Evolutionary conservation across 2,888 invertebrate genomes (phyloP).

Genomic region (Tromatobia lineatoria): DNA sequence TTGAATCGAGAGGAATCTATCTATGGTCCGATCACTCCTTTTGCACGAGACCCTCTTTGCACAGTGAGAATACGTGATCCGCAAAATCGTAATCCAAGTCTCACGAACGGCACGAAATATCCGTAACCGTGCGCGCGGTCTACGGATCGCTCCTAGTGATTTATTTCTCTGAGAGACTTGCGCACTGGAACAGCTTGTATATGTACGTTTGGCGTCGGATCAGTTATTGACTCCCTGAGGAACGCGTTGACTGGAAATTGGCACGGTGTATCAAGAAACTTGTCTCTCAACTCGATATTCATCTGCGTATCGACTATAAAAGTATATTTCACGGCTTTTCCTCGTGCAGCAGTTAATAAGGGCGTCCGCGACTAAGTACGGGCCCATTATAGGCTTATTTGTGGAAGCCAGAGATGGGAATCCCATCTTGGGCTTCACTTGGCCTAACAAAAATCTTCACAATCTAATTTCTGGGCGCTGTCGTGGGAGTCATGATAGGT

Average conservation of each 20-base stretch:
- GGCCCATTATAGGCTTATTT: too few species aligned
- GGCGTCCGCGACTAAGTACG: too few species aligned
- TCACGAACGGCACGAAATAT: conserved; percentile 70
- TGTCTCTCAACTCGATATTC: conserved; percentile 21
- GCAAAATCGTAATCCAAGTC: conserved; percentile 68
- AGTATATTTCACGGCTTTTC: too few species aligned
- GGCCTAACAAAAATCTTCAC: too few species aligned
- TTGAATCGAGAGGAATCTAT: conserved; percentile 64
- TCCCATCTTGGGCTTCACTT: too few species aligned
- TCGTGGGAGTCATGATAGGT: too few species aligned
- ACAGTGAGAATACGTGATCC: conserved; percentile 67
- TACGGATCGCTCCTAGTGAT: conserved; percentile 59
- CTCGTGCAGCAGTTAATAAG: too few species aligned
- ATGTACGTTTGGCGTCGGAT: neutral
- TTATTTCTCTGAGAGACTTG: conserved; percentile 57
- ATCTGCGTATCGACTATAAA: neutral
- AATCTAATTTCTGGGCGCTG: too few species aligned
- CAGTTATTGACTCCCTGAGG: neutral
- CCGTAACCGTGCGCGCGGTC: conserved; percentile 56
- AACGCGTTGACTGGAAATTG: neutral
- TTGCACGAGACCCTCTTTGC: conserved; percentile 48
- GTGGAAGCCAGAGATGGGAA: too few species aligned
- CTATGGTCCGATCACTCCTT: conserved; percentile 67
- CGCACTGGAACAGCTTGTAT: conserved; percentile 10
- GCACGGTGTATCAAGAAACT: conserved; percentile 4